Evolutionary conservation across 2,113 vertebrate species (phyloP), one percentile per base, ranked within the genome.

Genomic region (Gorilla gorilla): DNA sequence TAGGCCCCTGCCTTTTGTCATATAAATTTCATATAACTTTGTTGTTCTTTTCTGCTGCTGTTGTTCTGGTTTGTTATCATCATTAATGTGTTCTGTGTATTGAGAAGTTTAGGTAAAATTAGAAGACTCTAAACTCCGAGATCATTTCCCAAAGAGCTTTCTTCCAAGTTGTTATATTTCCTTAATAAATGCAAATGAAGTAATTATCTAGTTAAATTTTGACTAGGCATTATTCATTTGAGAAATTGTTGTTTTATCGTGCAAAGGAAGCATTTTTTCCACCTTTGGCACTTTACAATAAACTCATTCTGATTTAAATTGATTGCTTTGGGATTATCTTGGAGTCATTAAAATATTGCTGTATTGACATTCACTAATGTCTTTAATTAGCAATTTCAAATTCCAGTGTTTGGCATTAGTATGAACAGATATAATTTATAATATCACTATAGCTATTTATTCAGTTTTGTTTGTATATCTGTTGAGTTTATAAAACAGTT

Each of bases 291-390:
- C 98, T 99, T 99, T 97, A 98, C 98, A 98, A 98, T 98, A 99
- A 98, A 99, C 98, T 98, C 96, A 94, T 99, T 99, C 98, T 99
- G 98, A 99, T 99, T 98, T 99, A 99, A 99, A 99, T 99, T n/a
- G n/a, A n/a, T n/a, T 99, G 99, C 99, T 99, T 68, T 99, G 99
- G 99, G 99, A 99, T 99, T 99, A 99, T 98, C 97, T 98, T 83
- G 32, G 97, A 99, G 98, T 99, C 99, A 99, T 99, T 99, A 99
- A 99, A 99, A 99, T 99, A 99, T 99, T 99, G 99, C 99, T 98
- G 98, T 99, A 99, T 99, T 99, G 99, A 99, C 99, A 99, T 99
- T 98, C 98, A 97, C 98, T 99, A 99, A 99, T 99, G 98, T 98
- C 98, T 98, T 99, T 99, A 99, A 99, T 99, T 99, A 99, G 98